These are phyloP conservation scores for Pelecanus crispus DNA, from an alignment of 2,113 vertebrate species.

Conservation along the genomic window DNA sequence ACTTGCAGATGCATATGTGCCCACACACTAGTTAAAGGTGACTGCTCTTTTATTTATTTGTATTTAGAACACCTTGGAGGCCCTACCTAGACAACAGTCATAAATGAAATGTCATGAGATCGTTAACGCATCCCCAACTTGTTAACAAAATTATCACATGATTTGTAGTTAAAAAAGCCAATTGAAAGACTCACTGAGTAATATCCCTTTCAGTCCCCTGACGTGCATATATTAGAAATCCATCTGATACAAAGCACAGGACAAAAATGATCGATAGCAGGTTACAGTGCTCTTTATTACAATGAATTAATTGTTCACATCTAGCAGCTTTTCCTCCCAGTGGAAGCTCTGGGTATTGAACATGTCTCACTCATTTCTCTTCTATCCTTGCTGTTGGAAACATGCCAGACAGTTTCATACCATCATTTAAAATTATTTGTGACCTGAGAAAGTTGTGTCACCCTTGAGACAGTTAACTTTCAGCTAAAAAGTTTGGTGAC, in stretches of 20 bases:
- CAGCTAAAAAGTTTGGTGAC: background rate
- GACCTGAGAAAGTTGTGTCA: background rate
- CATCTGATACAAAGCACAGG: background rate
- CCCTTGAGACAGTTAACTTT: conserved; percentile 3
- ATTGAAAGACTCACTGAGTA: background rate
- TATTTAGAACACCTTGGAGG: background rate
- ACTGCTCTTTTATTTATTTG: background rate
- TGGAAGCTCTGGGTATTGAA: background rate
- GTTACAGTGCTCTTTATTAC: conserved; percentile 33
- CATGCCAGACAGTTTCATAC: background rate
- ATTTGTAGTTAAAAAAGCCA: conserved; percentile 4
- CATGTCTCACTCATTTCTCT: background rate
- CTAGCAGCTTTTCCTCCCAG: conserved; percentile 36
- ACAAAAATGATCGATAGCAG: conserved; percentile 21
- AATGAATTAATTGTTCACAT: conserved; percentile 37
- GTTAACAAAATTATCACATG: background rate
- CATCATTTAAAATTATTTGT: conserved; percentile 35
- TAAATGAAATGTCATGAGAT: background rate
- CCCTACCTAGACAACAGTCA: background rate
- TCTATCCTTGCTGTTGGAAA: background rate
- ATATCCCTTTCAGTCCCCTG: background rate
- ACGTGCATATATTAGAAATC: background rate
- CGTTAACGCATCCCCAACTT: background rate
- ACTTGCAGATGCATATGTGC: background rate
- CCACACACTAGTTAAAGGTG: background rate